A percentile compares a stretch with the other conserved stretches of the same genome.
Conservation (phyloP, 2,113 vertebrate genomes). For the sheep (Ovis aries) region DNA sequence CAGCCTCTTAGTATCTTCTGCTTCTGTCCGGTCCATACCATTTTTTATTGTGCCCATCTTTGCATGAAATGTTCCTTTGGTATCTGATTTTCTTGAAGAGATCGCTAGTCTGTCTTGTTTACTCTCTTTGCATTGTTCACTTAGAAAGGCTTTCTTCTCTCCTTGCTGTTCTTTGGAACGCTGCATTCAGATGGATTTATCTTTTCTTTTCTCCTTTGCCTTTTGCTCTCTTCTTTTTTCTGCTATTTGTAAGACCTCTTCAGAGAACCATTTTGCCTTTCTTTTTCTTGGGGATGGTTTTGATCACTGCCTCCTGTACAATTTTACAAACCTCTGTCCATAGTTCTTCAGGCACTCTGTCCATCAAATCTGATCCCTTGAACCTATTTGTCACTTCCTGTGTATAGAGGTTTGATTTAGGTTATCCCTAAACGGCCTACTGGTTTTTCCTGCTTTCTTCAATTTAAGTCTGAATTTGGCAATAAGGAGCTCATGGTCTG, state of each 20-base stretch:
- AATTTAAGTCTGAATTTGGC: neutral
- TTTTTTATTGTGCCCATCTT: neutral
- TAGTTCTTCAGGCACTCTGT: neutral
- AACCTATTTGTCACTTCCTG: neutral
- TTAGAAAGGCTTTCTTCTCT: neutral
- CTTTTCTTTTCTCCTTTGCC: neutral
- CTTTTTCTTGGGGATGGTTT: neutral
- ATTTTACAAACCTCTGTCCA: neutral
- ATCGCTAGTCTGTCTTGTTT: neutral
- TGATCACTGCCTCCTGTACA: neutral
- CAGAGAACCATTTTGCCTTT: neutral
- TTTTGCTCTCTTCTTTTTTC: neutral
- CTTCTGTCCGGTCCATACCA: neutral
- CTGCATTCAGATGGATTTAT: neutral
- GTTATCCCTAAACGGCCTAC: neutral
- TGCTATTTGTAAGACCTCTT: neutral
- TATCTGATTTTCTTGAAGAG: neutral
- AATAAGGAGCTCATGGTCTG: neutral
- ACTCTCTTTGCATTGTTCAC: neutral
- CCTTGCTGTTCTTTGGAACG: neutral
- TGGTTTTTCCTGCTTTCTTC: neutral
- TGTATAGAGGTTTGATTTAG: neutral
- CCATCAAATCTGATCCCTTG: neutral
- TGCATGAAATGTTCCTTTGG: neutral
- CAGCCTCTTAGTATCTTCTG: neutral